Evolutionary conservation across 2,888 invertebrate species (phyloP), one percentile per base, ranked within the genome.

Genomic region (Drosophila neonasuta): DNA sequence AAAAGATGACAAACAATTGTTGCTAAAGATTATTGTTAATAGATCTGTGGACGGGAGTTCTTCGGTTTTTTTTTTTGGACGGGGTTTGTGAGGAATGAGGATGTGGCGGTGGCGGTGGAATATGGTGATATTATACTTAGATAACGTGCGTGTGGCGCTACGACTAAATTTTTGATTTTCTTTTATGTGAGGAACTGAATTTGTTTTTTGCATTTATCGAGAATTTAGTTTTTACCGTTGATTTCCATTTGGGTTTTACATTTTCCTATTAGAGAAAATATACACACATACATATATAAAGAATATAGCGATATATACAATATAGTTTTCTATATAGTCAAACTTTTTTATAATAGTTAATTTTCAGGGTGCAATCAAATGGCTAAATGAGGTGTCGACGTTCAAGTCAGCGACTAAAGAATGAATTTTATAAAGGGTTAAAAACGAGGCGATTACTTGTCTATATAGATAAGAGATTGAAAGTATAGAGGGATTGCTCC

Each of bases 221-320:
- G 52, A 59, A 52, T 56, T 63, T 61, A 34, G 69, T 49, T 29
- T 60, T 90, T 91, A 91, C 91, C 91, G 91, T 90, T 72, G 91
- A 89, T 85, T 88, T 91, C 90, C 91, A 90, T 87, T 90, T 91
- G 79, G 88, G 83, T 74, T 89, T 90, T 67, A 86, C 81, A 87
- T 87, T 90, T 86, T 90, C 90, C 91, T 91, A 89, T 86, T 81
- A 79, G 76, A 89, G 82, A 88, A 78, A 80, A 77, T 64, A 81
- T 62, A 74, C 34, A 81, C 49, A 73, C 46, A 62, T 48, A 66
- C 64, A 36, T 41, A 60, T 60, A 41, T 44, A 50, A 29, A 41
- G 52, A 32, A 34, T 17, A 46, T 44, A 54, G 17, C 45, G 1
- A 58, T 57, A 65, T 58, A 75, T 63, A 45, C 34, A 52, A 17